These are phyloP conservation scores for Micrasema longulum DNA, from an alignment of 1,140 invertebrate species.

Conservation along the genomic window DNA sequence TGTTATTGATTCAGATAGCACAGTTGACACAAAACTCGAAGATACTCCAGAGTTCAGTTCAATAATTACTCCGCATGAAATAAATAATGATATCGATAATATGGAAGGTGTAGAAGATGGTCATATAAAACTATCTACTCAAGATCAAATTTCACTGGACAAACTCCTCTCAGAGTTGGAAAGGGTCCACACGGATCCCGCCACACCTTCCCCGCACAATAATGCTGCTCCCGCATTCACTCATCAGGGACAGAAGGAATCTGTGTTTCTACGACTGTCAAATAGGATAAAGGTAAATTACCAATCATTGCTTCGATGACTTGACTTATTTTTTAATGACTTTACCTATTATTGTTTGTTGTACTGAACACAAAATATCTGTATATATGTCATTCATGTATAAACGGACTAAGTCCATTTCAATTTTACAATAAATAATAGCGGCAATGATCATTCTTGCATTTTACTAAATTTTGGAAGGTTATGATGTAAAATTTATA, in stretches of 20 bases:
- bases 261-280: slow-evolving; percentile 92
- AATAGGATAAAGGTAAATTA: slow-evolving; percentile 91
- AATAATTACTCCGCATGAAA: slow-evolving; percentile 23
- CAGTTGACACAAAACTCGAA: not conserved
- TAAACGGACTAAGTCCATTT: too few relatives aligned
- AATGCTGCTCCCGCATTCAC: slow-evolving; percentile 58
- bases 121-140: slow-evolving; percentile 49
- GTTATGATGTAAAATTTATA: too few relatives aligned
- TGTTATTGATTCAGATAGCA: slow-evolving; percentile 23
- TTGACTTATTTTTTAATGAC: too few relatives aligned
- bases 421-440: too few relatives aligned
- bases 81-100: slow-evolving; percentile 39
- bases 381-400: too few relatives aligned
- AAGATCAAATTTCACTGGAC: slow-evolving; percentile 55
- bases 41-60: slow-evolving; percentile 12
- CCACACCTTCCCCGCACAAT: slow-evolving; percentile 50
- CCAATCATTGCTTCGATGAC: too few relatives aligned
- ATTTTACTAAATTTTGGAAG: too few relatives aligned
- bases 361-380: too few relatives aligned
- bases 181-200: slow-evolving; percentile 63
- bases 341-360: too few relatives aligned
- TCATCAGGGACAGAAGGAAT: slow-evolving; percentile 86
- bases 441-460: too few relatives aligned
- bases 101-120: slow-evolving; percentile 36
- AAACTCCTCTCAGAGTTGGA: slow-evolving; percentile 65